Evolutionary conservation across 2,113 vertebrate species (phyloP).

Genomic region (Emydocephalus ijimae): DNA sequence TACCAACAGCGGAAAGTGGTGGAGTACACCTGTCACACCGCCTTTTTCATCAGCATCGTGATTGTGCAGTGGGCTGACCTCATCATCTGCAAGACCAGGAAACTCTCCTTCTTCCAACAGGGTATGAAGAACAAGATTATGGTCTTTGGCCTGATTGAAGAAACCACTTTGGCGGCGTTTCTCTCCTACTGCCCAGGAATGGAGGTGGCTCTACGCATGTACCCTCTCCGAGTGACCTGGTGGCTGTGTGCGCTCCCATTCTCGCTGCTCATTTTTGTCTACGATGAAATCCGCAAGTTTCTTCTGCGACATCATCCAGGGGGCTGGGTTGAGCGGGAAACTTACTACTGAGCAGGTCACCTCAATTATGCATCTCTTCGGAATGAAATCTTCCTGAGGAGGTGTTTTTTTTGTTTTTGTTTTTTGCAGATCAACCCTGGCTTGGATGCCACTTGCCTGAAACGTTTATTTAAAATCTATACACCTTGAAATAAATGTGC

Average conservation of each 20-base stretch:
- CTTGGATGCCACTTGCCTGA: not conserved
- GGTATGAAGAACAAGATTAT: conserved; percentile 85
- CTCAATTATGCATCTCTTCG: not conserved
- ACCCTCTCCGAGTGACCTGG: conserved; percentile 76
- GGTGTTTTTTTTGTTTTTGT: too few relatives aligned
- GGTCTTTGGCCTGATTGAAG: conserved; percentile 72
- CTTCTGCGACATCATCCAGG: conserved; percentile 76
- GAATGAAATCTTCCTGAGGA: not conserved
- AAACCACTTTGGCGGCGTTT: conserved; percentile 73
- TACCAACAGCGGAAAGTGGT: conserved; percentile 89
- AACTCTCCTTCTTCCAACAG: conserved; percentile 89
- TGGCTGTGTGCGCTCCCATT: conserved; percentile 84
- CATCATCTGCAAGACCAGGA: conserved; percentile 91
- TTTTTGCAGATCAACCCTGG: not conserved
- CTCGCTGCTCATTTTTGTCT: conserved; percentile 80
- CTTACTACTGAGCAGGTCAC: conserved; percentile 14
- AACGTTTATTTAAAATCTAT: not conserved
- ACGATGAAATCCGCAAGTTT: conserved; percentile 78
- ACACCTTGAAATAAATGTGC: not conserved
- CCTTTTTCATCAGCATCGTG: conserved; percentile 89
- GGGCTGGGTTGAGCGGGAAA: conserved; percentile 46
- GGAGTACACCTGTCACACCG: conserved; percentile 91
- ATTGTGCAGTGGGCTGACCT: conserved; percentile 92
- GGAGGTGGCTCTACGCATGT: conserved; percentile 74
- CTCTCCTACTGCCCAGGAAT: conserved; percentile 75